Conservation (phyloP, 1,140 invertebrate species). For the Helicoverpa armigera region DNA sequence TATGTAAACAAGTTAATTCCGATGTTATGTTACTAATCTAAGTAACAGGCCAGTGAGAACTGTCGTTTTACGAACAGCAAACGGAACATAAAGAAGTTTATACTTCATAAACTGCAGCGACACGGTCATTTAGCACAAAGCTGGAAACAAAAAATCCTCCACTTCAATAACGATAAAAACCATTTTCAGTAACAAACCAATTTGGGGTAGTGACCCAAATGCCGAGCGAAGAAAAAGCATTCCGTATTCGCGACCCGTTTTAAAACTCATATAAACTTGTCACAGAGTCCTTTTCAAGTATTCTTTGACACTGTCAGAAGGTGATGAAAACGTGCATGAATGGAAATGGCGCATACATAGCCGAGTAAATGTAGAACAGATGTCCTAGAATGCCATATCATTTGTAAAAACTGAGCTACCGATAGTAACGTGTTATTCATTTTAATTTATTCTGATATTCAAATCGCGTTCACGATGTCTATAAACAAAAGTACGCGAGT, state of each 20-base stretch:
- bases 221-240: background rate
- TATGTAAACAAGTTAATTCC: too few species aligned
- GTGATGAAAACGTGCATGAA: conserved; percentile 22
- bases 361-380: too few species aligned
- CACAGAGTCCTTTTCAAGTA: conserved; percentile 31
- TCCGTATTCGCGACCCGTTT: conserved; percentile 32
- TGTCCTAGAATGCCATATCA: conserved; percentile 1
- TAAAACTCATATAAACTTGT: conserved; percentile 43
- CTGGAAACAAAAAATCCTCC: conserved; percentile 3
- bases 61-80: conserved; percentile 28
- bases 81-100: conserved; percentile 31
- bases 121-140: conserved; percentile 25
- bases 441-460: conserved; percentile 10
- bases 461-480: conserved; percentile 12
- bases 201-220: conserved; percentile 26
- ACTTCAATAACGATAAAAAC: conserved; percentile 43
- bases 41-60: background rate
- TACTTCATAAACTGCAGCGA: conserved; percentile 39
- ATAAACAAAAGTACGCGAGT: conserved; percentile 1
- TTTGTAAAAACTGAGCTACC: background rate
- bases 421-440: conserved; percentile 31
- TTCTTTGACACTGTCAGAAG: conserved; percentile 18
- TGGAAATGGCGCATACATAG: conserved; percentile 14
- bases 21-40: background rate
- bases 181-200: conserved; percentile 39